phyloP scores from a whole-genome alignment of 2,888 invertebrate species.

The Oeneis ivallda region DNA sequence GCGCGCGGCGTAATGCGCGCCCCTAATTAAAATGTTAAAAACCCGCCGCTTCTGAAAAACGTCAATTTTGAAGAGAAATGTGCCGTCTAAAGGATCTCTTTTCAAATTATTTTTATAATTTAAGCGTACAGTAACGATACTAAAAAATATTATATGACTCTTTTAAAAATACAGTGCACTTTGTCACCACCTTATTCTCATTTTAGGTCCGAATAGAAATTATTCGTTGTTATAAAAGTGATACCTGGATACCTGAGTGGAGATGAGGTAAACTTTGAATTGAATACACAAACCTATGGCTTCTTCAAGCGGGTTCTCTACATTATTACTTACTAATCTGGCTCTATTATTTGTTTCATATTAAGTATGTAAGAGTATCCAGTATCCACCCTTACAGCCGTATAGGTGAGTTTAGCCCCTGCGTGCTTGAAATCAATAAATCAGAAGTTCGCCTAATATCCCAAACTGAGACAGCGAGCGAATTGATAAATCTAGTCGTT shows the following conservation, averaged over 20 bases:
- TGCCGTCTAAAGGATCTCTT: slow-evolving; percentile 75
- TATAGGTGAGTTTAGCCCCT: background rate
- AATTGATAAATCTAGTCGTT: slow-evolving; percentile 79
- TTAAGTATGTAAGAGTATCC: background rate
- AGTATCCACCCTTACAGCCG: background rate
- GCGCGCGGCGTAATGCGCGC: slow-evolving; percentile 76
- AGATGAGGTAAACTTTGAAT: background rate
- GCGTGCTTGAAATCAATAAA: slow-evolving; percentile 53
- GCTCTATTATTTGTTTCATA: slow-evolving; percentile 11
- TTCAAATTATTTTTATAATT: slow-evolving; percentile 76
- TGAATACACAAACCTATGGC: slow-evolving; percentile 9
- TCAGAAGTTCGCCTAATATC: slow-evolving; percentile 66
- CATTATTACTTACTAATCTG: slow-evolving; percentile 10
- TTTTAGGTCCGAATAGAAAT: background rate
- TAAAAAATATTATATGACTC: slow-evolving; percentile 10
- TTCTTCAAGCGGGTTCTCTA: slow-evolving; percentile 14
- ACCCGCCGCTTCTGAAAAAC: slow-evolving; percentile 79
- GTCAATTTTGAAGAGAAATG: slow-evolving; percentile 81
- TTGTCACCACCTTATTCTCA: background rate
- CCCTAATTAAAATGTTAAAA: slow-evolving; percentile 82
- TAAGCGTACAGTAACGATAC: slow-evolving; percentile 59
- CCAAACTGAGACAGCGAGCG: slow-evolving; percentile 68
- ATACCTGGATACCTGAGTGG: background rate
- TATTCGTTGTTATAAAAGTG: background rate
- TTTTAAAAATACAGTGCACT: slow-evolving; percentile 1